phyloP scores from a whole-genome alignment of 92 coral and sea anemone species.

The Porites lobata region DNA sequence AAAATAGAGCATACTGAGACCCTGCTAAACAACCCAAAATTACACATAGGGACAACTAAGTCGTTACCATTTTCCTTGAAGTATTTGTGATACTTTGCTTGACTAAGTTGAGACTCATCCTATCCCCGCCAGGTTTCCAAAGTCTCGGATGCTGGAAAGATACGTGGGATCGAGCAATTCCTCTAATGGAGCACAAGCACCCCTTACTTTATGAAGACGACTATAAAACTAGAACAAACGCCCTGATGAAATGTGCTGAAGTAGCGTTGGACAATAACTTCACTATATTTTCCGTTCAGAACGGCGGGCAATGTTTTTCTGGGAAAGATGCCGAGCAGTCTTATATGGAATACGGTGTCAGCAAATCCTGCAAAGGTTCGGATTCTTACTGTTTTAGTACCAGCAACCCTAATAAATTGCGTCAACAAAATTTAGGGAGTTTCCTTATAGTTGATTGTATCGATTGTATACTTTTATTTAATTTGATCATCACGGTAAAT shows the following conservation, averaged over 20 bases:
- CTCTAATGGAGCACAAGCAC: slow-evolving; percentile 90
- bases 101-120: background rate
- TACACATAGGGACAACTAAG: background rate
- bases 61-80: background rate
- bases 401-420: background rate
- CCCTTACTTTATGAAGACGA: slow-evolving; percentile 86
- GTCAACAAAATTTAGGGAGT: no score
- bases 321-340: slow-evolving; percentile 85
- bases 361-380: slow-evolving; percentile 85
- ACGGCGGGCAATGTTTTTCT: slow-evolving; percentile 99
- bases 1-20: no score
- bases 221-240: slow-evolving; percentile 94
- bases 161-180: slow-evolving; percentile 89
- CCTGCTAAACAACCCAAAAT: no score
- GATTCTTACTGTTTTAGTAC: background rate
- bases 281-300: slow-evolving; percentile 90
- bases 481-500: no score
- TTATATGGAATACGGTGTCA: slow-evolving; percentile 86
- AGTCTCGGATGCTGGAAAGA: slow-evolving; percentile 99
- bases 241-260: slow-evolving; percentile 96
- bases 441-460: no score
- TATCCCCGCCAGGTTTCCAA: slow-evolving; percentile 75
- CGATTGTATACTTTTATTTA: no score
- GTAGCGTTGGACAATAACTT: slow-evolving; percentile 82
- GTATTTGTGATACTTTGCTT: no score